These are phyloP conservation scores for Coccyzus lansbergi DNA, from an alignment of 2,797 vertebrate species.

Conservation along the genomic window DNA sequence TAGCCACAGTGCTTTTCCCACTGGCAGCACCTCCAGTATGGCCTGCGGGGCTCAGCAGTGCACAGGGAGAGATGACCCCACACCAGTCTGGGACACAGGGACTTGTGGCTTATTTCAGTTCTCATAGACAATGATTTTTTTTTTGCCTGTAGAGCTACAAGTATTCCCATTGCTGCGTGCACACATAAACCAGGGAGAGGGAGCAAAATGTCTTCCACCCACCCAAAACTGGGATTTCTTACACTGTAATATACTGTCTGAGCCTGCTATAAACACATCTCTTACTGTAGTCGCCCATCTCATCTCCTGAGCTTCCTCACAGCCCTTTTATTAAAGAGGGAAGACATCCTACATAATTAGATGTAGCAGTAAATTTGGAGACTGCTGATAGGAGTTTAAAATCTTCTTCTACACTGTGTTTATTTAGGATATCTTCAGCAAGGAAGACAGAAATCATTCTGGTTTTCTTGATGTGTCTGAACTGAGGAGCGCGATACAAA, in stretches of 20 bases:
- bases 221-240: background rate
- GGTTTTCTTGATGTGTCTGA: slow-evolving; percentile 65
- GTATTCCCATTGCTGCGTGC: background rate
- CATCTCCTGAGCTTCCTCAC: background rate
- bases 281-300: background rate
- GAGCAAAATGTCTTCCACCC: background rate
- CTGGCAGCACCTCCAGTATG: background rate
- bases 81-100: background rate
- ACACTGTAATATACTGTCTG: background rate
- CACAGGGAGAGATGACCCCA: background rate
- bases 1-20: background rate
- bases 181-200: background rate
- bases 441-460: slow-evolving; percentile 47
- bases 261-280: background rate
- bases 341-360: background rate
- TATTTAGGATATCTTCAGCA: slow-evolving; percentile 71
- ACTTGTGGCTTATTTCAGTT: background rate
- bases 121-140: background rate
- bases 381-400: background rate
- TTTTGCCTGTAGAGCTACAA: background rate
- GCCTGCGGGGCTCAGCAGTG: background rate
- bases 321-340: background rate
- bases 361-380: background rate
- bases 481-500: slow-evolving; percentile 40
- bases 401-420: background rate